Percentiles rank a stretch among this genome's conserved stretches.
These are phyloP conservation scores for Sipha maydis DNA, from an alignment of 2,888 invertebrate genomes.

Conservation along the genomic window DNA sequence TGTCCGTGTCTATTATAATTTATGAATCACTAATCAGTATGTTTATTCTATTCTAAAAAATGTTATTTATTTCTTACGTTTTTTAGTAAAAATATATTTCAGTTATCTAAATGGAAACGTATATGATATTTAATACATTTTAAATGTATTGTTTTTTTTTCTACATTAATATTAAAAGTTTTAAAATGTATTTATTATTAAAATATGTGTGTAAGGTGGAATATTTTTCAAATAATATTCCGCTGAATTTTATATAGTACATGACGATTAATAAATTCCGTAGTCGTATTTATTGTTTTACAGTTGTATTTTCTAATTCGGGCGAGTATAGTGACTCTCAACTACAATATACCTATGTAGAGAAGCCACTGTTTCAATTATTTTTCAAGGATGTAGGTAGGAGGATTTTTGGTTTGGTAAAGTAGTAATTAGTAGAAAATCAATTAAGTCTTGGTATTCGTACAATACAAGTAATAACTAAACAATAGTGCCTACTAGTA, in stretches of 20 bases:
- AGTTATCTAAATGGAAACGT: no score
- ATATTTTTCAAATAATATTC: background rate
- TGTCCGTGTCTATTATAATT: background rate
- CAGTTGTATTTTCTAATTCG: background rate
- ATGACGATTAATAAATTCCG: background rate
- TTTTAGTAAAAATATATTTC: no score
- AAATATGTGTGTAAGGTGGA: background rate
- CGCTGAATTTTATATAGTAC: background rate
- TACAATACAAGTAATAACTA: background rate
- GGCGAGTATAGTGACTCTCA: background rate
- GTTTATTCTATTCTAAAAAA: no score
- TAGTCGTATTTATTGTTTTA: background rate
- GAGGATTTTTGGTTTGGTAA: slow-evolving; percentile 17
- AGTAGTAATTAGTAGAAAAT: slow-evolving; percentile 33
- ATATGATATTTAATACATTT: background rate
- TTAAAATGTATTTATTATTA: no score
- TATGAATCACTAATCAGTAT: background rate
- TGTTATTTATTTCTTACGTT: no score
- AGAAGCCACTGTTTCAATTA: slow-evolving; percentile 16
- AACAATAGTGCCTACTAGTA: background rate
- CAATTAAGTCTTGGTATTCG: slow-evolving; percentile 1
- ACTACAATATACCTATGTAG: background rate
- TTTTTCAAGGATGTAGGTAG: slow-evolving; percentile 41
- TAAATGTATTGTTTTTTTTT: background rate
- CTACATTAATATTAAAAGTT: background rate